phyloP scores from a whole-genome alignment of 2,888 invertebrate species.

The Cylindroiulus punctatus region DNA sequence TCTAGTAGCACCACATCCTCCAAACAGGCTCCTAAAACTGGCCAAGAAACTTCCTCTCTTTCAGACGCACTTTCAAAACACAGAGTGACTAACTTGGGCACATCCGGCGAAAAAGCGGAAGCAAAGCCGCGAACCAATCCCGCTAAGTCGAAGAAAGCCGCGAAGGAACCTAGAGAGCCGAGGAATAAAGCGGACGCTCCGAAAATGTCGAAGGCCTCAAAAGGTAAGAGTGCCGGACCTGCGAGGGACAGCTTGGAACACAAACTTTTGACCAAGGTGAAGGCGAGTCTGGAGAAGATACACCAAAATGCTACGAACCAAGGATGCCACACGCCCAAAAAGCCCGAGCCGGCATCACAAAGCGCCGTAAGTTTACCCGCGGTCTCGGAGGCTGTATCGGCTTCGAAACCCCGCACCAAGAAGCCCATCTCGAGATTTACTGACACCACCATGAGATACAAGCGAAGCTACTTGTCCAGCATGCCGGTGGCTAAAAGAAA shows the following conservation, averaged over 20 bases:
- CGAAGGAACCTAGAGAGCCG: background rate
- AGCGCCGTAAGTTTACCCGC: background rate
- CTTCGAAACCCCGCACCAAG: background rate
- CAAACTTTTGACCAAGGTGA: background rate
- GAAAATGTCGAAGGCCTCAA: background rate
- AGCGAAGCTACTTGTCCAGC: conserved; percentile 25
- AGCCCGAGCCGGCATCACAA: background rate
- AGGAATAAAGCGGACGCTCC: background rate
- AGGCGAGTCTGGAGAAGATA: background rate
- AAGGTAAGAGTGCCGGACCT: background rate
- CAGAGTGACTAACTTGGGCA: background rate
- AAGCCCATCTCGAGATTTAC: conserved; percentile 22
- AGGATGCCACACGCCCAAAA: background rate
- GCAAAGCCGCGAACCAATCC: background rate
- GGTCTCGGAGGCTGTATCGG: background rate
- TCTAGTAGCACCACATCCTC: background rate
- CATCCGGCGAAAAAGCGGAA: background rate
- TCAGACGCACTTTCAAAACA: background rate
- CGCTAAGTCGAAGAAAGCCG: background rate
- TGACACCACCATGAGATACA: conserved; percentile 18
- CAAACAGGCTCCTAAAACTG: background rate
- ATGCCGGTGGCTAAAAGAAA: background rate
- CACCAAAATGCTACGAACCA: background rate
- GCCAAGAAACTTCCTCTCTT: background rate
- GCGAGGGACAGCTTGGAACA: background rate